Evolutionary conservation across 2,113 vertebrate species (phyloP), one percentile per base, ranked within the genome.

Genomic region (Uria aalge): DNA sequence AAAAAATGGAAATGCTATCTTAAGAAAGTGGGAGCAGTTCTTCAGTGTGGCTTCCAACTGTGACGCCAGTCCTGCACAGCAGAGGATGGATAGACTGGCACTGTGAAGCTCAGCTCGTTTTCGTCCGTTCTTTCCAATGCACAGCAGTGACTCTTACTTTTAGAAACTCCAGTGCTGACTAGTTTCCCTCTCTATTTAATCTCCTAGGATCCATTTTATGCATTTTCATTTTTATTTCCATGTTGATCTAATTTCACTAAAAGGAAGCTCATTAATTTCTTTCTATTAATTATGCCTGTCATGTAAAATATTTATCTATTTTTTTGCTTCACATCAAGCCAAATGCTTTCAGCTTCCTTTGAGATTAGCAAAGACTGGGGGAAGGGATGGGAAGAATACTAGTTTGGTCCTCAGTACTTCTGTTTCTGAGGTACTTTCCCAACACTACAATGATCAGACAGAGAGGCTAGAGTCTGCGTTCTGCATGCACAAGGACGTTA

Each of bases 1-100:
- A 73, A 87, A 91, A 91, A 89, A 96, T 96, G 97, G 95, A 95
- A 95, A 95, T 92, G 93, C 92, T 95, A 85, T 94, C 96, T 95
- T 95, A 92, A 66, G 89, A 86, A 95, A 94, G 81, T 27, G 23
- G 45, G 80, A 94, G 83, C 88, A 85, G 92, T 84, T 94, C 72
- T 92, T 92, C 56, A 81, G 80, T 3, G 55, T 85, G 94, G 80
- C 86, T 94, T 94, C 96, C 96, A 94, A 85, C 95, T 76, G 86
- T 95, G 94, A 95, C 47, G 87, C 94, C 89, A 95, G 84, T 73
- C 92, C 88, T 90, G 86, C 89, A 57, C 88, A 88, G 89, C 79
- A 69, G 84, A 94, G 85, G 55, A 73, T 77, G 79, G 78, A 63
- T 63, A 85, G 78, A 60, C 92, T 73, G 90, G 62, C 86, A 48